phyloP scores from a whole-genome alignment of 2,797 vertebrate genomes.

The Eurystomus glaucurus region DNA sequence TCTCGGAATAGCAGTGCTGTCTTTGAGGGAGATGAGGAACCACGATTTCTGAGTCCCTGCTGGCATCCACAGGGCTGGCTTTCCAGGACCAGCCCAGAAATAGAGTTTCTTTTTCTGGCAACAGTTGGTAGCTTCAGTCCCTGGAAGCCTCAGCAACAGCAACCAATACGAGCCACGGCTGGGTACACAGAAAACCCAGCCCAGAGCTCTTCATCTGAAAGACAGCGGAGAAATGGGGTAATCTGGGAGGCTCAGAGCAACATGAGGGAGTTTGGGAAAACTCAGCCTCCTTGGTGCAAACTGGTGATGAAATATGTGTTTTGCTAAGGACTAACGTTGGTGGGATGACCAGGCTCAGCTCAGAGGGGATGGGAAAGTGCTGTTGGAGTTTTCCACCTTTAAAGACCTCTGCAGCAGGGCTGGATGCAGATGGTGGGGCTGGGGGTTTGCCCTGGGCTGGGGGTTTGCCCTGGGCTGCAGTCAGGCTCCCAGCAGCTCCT shows the following conservation, averaged over 20 bases:
- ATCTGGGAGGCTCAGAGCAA: neutral
- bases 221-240: neutral
- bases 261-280: neutral
- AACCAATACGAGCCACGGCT: rapidly evolving
- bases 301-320: rapidly evolving
- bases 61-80: constrained; percentile 11
- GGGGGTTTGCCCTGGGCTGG: neutral
- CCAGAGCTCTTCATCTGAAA: neutral
- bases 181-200: neutral
- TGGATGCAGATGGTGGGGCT: neutral
- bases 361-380: neutral
- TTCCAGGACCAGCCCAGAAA: constrained; percentile 55
- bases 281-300: neutral
- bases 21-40: constrained; percentile 30
- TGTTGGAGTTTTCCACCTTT: neutral
- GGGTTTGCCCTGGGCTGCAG: neutral
- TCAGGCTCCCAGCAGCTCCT: neutral
- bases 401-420: neutral
- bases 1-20: constrained; percentile 29
- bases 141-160: neutral
- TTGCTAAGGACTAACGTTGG: neutral
- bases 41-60: constrained; percentile 25
- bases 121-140: neutral
- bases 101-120: constrained; percentile 43
- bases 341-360: neutral